Base-by-base conservation (phyloP, 2,888 invertebrate species). In the Drosophila ustulata region DNA sequence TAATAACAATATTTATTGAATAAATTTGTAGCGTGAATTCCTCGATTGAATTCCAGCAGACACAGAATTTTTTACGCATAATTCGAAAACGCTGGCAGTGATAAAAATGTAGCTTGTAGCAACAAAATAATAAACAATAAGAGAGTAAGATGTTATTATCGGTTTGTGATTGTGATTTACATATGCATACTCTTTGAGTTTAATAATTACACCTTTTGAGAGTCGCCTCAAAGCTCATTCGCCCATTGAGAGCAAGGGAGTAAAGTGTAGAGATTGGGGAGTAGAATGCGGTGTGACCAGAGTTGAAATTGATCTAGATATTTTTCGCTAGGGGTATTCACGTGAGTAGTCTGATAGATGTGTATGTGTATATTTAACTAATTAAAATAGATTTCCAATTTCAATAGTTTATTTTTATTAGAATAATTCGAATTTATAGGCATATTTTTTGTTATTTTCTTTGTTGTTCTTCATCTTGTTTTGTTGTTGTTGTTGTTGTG, bases 351-450 rank as follows among this genome's bases (percentile, higher is more conserved):
- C 28, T 46, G 66, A 28, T 61, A 59, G 43, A 63, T 41, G 39
- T 34, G 9, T 9, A 2, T 71, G 52, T 57, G 83, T 84, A 80
- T 68, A 82, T 82, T 82, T 75, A 76, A 76, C 86, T 85, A 85
- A 85, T 82, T 85, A 78, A 85, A 85, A 80, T 85, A 77, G 63
- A 71, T 41, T 53, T 69, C 51, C 50, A 62, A 65, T 72, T 81
- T 66, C n/a, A 43, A 58, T 50, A 43, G 13, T 34, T 49, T 32
- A 39, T 47, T 55, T 56, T 56, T 47, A 57, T 69, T 57, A 67
- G 30, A 51, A 65, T 64, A 51, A 62, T 58, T 61, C 55, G 47
- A 66, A 58, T 71, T 56, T 56, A 11, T 71, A 64, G 65, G 66
- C 59, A 68, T 50, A 49, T 53, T 37, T 13, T 58, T 11, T 43